Base-by-base conservation (phyloP, 2,888 invertebrate species). In the Amblyjoppa fuscipennis region DNA sequence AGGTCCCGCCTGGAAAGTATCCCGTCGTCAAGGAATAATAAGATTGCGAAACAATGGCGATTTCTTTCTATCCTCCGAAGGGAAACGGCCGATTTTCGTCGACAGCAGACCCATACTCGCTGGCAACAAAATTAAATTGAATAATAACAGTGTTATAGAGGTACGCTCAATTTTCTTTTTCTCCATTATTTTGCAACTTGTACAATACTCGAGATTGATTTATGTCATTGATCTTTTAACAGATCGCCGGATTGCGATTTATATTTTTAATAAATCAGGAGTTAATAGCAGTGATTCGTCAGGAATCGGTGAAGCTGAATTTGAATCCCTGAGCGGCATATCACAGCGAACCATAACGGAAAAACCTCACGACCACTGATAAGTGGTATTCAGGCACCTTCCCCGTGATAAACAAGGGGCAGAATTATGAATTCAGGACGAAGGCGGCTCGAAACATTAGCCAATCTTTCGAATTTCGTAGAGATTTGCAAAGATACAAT, bases 111-210 rank as follows among this genome's bases (percentile, higher is more conserved):
- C 99, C 0, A 96, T 99, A 78, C 95, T 98, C 11, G 96, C 96
- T 74, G 98, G 98, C 68, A 98, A 97, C 94, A 98, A 98, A 95
- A 97, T 98, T 81, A 97, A 98, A 90, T 95, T 99, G 20, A 97
- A 97, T 92, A 98, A 99, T 94, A 99, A 99, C 94, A 98, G 98
- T 87, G 98, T 99, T 13, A 97, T 99, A 77, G 99, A 99, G 96
- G 98, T 97, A 90, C 74, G 31, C 13, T 13, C 9, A 5, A 2
- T 20, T 20, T 59, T 69, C 20, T 45, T 5, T 45, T 7, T 13
- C 25, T 7, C 61, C 9, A 49, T 78, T 69, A 20, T 61, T 59
- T 6, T 70, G 59, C 16, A 2, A 28, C 16, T 41, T 59, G 64
- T 16, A 69, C 16, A 64, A 64, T 64, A 6, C 31, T 64, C 31